These are phyloP conservation scores for Loxodonta africana DNA, from an alignment of 2,113 vertebrate genomes.

Conservation along the genomic window DNA sequence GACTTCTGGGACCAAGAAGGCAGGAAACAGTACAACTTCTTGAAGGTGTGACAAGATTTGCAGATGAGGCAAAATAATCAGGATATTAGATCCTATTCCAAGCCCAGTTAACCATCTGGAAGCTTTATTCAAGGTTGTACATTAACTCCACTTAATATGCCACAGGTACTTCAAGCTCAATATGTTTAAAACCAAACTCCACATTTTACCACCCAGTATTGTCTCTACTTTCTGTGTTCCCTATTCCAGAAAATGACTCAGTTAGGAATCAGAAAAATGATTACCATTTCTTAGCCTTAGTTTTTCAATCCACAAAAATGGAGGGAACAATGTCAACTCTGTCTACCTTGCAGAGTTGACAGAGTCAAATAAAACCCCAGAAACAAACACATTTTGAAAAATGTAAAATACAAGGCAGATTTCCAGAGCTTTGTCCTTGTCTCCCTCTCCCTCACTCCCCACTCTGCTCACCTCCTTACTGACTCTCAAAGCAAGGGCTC, in stretches of 20 bases:
- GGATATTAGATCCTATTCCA: background rate
- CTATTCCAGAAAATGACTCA: background rate
- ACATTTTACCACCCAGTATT: background rate
- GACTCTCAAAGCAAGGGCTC: background rate
- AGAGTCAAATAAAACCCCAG: background rate
- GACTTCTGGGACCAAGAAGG: background rate
- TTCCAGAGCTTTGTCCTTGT: accelerated
- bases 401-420: background rate
- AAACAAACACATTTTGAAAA: background rate
- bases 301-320: background rate
- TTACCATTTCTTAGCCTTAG: background rate
- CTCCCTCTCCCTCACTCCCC: background rate
- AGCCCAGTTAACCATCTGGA: background rate
- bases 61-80: slow-evolving; percentile 11
- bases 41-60: background rate
- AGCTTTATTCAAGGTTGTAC: background rate
- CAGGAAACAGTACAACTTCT: background rate
- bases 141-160: background rate
- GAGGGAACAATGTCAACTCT: background rate
- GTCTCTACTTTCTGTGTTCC: background rate
- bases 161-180: background rate
- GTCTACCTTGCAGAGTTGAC: background rate
- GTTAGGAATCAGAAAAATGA: background rate
- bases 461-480: background rate
- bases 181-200: background rate